Base-by-base conservation (phyloP, 2,113 vertebrate genomes). In the Paedocypris sp. region DNA sequence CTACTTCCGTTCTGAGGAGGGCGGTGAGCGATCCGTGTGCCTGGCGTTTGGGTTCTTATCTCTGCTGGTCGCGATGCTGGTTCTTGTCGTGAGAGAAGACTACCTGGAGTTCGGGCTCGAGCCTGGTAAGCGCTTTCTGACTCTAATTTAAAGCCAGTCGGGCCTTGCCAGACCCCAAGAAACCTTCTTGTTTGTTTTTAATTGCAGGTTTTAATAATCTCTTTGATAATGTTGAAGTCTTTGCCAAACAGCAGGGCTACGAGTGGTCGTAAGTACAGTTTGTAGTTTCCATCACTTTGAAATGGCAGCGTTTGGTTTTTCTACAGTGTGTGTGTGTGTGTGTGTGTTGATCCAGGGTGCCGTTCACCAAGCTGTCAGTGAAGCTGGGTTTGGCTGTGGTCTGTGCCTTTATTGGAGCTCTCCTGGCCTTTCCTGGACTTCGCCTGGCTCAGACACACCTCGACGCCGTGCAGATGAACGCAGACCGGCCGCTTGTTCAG, bases 201-300 rank as follows among this genome's bases (percentile, higher is more conserved):
- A 48, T 48, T 51, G 20, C 45, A 62, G 94, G 90, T 0, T 90
- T 98, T 67, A 83, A 81, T 36, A 80, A 70, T 11, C 70, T 94
- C 41, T 85, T 82, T 53, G 74, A 78, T 66, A 91, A 87, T 69
- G 66, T 96, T 74, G 89, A 93, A 71, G 62, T 77, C 9, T 75
- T 93, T 63, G 84, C 88, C 64, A 90, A 79, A 75, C 85, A 80
- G 3, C 85, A 85, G 68, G 91, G 87, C 63, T 90, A 89, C 56
- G 87, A 90, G 29, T 93, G 92, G 91, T 89, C 73, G 92, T 98
- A 82, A 90, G 92, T 91, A n/a, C n/a, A n/a, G n/a, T n/a, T n/a
- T n/a, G n/a, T n/a, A n/a, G n/a, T n/a, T n/a, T n/a, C n/a, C n/a
- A n/a, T n/a, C n/a, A n/a, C n/a, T n/a, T n/a, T n/a, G n/a, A n/a